Conservation (phyloP, 2,888 invertebrate species). For the Chrysolina oricalcia region DNA sequence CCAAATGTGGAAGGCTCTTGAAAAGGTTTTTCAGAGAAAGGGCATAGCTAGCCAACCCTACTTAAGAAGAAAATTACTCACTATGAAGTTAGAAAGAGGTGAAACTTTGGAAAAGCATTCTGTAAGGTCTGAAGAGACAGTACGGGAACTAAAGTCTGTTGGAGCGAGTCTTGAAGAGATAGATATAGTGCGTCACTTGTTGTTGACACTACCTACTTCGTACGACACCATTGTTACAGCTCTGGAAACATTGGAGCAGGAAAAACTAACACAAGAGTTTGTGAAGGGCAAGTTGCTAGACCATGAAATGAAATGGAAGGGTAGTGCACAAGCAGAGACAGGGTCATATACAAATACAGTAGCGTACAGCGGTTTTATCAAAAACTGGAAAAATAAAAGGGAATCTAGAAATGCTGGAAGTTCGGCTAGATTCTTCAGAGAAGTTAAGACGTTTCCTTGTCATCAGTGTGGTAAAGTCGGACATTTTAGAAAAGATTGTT, state of each 20-base stretch:
- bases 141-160: conserved; percentile 54
- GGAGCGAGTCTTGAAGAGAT: conserved; percentile 53
- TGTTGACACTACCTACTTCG: conserved; percentile 52
- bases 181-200: conserved; percentile 53
- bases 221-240: conserved; percentile 22
- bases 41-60: conserved; percentile 56
- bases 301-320: conserved; percentile 30
- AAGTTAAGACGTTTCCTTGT: conserved; percentile 21
- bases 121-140: conserved; percentile 52
- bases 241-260: conserved; percentile 20
- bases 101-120: conserved; percentile 54
- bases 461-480: conserved; percentile 33
- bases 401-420: not conserved
- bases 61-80: conserved; percentile 55
- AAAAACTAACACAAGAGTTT: no score
- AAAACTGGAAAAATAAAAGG: conserved; percentile 5
- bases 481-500: conserved; percentile 30
- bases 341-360: not conserved
- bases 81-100: conserved; percentile 49
- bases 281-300: no score
- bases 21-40: conserved; percentile 56
- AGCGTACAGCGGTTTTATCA: conserved; percentile 1
- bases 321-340: not conserved
- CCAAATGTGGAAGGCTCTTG: conserved; percentile 58
- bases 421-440: not conserved